These are phyloP conservation scores for Gordius sp. DNA, from an alignment of 2,888 invertebrate genomes.

Conservation along the genomic window DNA sequence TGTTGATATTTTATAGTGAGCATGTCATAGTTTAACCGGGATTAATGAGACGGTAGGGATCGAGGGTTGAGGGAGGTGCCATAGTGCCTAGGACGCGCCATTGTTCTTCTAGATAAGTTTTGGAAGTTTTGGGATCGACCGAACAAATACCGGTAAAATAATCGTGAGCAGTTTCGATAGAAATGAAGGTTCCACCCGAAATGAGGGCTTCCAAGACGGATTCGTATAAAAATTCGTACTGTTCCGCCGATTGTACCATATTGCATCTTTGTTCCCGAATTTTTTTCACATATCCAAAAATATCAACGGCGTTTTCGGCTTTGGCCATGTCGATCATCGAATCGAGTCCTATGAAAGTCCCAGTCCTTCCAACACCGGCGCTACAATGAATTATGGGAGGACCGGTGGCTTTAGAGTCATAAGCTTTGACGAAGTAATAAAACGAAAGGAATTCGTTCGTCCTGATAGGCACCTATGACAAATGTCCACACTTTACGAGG, in stretches of 20 bases:
- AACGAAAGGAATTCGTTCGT: constrained; percentile 2
- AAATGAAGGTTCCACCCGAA: background rate
- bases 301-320: constrained; percentile 20
- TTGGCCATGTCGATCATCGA: constrained; percentile 20
- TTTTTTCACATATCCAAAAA: constrained; percentile 21
- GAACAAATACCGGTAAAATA: background rate
- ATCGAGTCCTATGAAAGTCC: constrained; percentile 21
- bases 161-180: background rate
- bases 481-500: no score
- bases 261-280: constrained; percentile 19
- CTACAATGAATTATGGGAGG: constrained; percentile 17
- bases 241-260: constrained; percentile 16
- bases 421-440: constrained; percentile 4
- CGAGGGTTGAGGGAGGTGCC: background rate
- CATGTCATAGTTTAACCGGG: no score
- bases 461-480: background rate
- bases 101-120: background rate
- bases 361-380: constrained; percentile 22
- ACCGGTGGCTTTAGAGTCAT: background rate
- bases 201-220: constrained; percentile 20
- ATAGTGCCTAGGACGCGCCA: background rate
- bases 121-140: background rate
- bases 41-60: constrained; percentile 8
- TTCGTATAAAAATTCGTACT: constrained; percentile 21
- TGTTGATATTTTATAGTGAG: background rate